Conservation (phyloP, 2,797 vertebrate genomes). For the Benthosema pterotum region DNA sequence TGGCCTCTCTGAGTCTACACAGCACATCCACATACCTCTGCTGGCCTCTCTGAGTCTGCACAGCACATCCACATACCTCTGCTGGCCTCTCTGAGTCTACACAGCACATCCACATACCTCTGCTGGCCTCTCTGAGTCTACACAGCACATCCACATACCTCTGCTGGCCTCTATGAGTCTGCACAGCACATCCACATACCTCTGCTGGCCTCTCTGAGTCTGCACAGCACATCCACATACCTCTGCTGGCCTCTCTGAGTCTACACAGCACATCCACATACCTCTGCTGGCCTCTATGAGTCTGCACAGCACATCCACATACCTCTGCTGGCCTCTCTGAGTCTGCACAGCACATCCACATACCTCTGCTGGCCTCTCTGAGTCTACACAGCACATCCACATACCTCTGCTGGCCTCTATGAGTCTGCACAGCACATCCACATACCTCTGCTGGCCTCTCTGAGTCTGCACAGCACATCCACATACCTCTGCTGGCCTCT, state of each 20-base stretch:
- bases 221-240: conserved; percentile 16
- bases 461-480: too few relatives aligned
- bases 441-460: conserved; percentile 16
- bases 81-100: too few relatives aligned
- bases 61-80: conserved; percentile 12
- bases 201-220: too few relatives aligned
- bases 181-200: conserved; percentile 12
- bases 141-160: conserved; percentile 15
- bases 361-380: too few relatives aligned
- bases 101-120: conserved; percentile 16
- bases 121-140: too few relatives aligned
- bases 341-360: conserved; percentile 13
- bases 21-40: conserved; percentile 12
- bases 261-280: conserved; percentile 17
- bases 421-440: conserved; percentile 10
- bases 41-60: too few relatives aligned
- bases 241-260: too few relatives aligned
- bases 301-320: conserved; percentile 13
- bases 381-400: conserved; percentile 12
- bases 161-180: too few relatives aligned
- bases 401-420: too few relatives aligned
- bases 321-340: too few relatives aligned
- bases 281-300: too few relatives aligned
- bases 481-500: conserved; percentile 4
- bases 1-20: too few relatives aligned